phyloP scores from a whole-genome alignment of 2,113 vertebrate species.

The Eublepharis macularius region DNA sequence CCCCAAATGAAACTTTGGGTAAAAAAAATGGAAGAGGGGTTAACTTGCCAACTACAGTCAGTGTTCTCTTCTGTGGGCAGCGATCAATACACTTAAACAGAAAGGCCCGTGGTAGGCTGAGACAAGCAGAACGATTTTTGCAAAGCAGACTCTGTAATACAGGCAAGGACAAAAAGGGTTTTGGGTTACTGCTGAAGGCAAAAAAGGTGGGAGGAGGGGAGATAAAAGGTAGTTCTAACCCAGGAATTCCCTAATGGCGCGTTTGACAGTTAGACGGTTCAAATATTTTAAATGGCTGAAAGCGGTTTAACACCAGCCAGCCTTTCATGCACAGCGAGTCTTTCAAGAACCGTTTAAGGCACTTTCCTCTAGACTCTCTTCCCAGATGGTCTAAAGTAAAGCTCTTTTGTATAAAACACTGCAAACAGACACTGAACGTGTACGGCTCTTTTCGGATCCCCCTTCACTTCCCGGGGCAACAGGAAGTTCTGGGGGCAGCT shows the following conservation, averaged over 20 bases:
- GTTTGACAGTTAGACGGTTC: neutral
- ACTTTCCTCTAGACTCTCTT: neutral
- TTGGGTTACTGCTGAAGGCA: neutral
- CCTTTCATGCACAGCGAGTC: neutral
- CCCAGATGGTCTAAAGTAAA: neutral
- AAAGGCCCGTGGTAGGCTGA: neutral
- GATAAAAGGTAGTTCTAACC: neutral
- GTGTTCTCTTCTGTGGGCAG: neutral
- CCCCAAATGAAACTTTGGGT: too few relatives aligned
- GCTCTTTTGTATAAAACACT: neutral
- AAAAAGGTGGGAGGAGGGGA: neutral
- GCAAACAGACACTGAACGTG: neutral
- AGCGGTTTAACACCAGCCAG: neutral
- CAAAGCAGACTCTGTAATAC: neutral
- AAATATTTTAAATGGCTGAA: slow-evolving; percentile 3
- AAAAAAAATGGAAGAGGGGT: neutral
- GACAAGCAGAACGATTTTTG: neutral
- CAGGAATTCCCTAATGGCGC: neutral
- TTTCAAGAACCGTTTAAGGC: neutral
- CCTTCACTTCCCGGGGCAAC: neutral
- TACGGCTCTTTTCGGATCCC: neutral
- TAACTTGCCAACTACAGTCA: neutral
- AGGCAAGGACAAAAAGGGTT: neutral
- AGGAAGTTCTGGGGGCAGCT: neutral
- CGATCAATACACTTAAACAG: neutral